phyloP scores from a whole-genome alignment of 2,797 vertebrate species.

The Euthynnus affinis region DNA sequence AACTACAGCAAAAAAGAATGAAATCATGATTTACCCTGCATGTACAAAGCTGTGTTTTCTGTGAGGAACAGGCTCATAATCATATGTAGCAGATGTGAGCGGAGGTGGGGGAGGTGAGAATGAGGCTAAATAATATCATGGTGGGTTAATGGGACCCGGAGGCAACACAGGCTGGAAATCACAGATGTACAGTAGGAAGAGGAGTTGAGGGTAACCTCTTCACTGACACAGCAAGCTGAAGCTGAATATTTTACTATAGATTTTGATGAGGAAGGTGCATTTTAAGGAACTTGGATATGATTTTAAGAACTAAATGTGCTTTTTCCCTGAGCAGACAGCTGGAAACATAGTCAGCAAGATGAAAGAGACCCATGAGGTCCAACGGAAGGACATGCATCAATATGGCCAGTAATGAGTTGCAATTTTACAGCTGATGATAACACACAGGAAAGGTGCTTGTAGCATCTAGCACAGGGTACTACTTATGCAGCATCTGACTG shows the following conservation, averaged over 20 bases:
- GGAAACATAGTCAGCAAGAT: background rate
- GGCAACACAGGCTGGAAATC: slow-evolving; percentile 36
- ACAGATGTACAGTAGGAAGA: slow-evolving; percentile 18
- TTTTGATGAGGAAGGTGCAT: background rate
- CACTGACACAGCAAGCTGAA: background rate
- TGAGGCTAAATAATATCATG: slow-evolving; percentile 51
- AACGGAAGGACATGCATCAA: background rate
- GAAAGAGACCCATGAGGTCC: background rate
- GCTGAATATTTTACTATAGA: background rate
- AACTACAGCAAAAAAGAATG: background rate
- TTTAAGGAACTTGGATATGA: background rate
- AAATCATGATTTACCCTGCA: slow-evolving; percentile 6
- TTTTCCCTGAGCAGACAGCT: background rate
- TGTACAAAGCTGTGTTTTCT: slow-evolving; percentile 15
- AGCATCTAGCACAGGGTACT: background rate
- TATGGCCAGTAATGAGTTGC: background rate
- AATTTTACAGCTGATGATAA: slow-evolving; percentile 1
- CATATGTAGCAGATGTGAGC: slow-evolving; percentile 7
- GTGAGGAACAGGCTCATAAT: slow-evolving; percentile 35
- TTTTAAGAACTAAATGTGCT: background rate
- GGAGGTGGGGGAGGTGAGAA: slow-evolving; percentile 40
- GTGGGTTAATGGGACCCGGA: slow-evolving; percentile 52
- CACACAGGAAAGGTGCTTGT: background rate
- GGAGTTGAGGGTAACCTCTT: slow-evolving; percentile 31
- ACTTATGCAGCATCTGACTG: background rate